Evolutionary conservation across 1,140 invertebrate genomes (phyloP), one percentile per base, ranked within the genome.

Genomic region (Halictus rubicundus): DNA sequence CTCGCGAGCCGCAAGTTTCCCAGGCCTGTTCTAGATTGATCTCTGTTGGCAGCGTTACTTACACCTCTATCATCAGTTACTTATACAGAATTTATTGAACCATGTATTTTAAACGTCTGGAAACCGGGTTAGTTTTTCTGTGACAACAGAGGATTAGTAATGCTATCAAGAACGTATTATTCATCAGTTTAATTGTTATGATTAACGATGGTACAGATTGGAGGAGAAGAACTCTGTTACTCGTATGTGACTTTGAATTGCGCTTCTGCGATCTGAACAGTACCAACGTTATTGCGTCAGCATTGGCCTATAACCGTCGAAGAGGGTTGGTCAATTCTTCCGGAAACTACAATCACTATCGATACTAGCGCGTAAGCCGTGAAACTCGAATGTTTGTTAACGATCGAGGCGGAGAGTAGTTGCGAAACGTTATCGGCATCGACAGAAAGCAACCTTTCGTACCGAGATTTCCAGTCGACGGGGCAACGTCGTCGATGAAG

Each of bases 391-490:
- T 39, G 64, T 21, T 66, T 14, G 60, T 61, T 27, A 27, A 61
- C 37, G 60, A 61, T 61, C 60, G 60, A 63, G 19, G 2, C n/a
- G 7, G 27, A 37, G 60, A 46, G 23, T 49, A 32, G 10, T n/a
- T 37, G 49, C 25, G 68, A 69, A 69, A 68, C 46, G 66, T 68
- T 68, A 68, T 21, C 66, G 46, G 46, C 25, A 68, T 68, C 66
- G 25, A 54, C 68, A 46, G 39, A 66, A 23, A 25, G 12, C 54
- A n/a, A n/a, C 19, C 6, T 57, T n/a, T n/a, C 6, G 3, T 52
- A n/a, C 49, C 1, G 16, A 52, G 49, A 52, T 52, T 52, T 52
- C 19, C 3, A 60, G 27, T 68, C 32, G 57, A n/a, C 68, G n/a
- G 25, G 25, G 19, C 19, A 19, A 63, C 21, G 37, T 25, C 71